Conservation (phyloP, 2,888 invertebrate species). For the Netelia virgata region DNA sequence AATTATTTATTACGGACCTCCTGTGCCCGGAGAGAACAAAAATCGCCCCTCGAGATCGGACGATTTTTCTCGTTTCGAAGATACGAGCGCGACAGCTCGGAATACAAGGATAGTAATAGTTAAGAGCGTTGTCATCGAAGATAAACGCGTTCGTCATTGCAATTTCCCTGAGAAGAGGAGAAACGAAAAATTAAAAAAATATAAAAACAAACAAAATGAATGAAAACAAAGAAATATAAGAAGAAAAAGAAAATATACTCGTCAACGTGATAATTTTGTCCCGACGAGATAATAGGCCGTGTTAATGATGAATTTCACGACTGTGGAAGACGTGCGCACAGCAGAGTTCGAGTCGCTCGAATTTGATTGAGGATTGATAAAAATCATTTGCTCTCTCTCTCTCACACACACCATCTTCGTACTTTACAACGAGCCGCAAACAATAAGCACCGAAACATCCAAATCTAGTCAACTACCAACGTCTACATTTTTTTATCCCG, state of each 20-base stretch:
- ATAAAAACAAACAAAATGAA: neutral
- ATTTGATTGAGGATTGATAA: conserved; percentile 78
- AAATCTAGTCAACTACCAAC: conserved; percentile 58
- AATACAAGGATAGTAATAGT: conserved; percentile 47
- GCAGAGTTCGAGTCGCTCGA: conserved; percentile 70
- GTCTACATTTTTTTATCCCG: conserved; percentile 32
- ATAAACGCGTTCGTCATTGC: conserved; percentile 54
- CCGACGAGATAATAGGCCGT: neutral
- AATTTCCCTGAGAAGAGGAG: conserved; percentile 70
- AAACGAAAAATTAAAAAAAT: neutral
- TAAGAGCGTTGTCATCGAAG: conserved; percentile 14
- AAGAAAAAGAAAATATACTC: conserved; percentile 23
- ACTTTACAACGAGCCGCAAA: conserved; percentile 64
- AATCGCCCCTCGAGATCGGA: conserved; percentile 10
- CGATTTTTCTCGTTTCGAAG: conserved; percentile 31
- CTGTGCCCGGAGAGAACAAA: conserved; percentile 40
- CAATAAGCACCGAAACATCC: conserved; percentile 57
- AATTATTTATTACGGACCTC: conserved; percentile 55
- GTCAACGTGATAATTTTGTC: conserved; percentile 11
- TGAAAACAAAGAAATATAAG: conserved; percentile 53
- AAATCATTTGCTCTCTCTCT: conserved; percentile 57
- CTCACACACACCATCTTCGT: conserved; percentile 45
- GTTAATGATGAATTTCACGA: conserved; percentile 40
- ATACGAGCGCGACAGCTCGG: conserved; percentile 24
- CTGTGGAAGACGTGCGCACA: conserved; percentile 62